Evolutionary conservation across 2,797 vertebrate species (phyloP).

Genomic region (Enteromius treurensis): DNA sequence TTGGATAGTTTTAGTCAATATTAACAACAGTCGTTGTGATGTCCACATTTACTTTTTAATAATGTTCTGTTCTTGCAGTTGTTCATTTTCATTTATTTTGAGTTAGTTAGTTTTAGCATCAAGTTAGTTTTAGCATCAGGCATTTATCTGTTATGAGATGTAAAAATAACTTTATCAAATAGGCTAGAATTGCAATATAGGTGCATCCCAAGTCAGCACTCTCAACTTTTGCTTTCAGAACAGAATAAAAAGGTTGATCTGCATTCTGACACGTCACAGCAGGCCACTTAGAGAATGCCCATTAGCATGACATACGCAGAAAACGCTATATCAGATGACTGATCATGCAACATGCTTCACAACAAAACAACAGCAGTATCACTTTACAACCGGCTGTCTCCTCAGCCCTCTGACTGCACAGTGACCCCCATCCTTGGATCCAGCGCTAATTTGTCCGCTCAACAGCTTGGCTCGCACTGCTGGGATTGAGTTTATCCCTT

Average conservation of each 20-base stretch:
- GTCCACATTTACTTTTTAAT: background rate
- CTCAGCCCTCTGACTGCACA: constrained; percentile 40
- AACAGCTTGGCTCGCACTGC: constrained; percentile 58
- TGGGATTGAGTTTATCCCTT: constrained; percentile 49
- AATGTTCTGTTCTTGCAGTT: background rate
- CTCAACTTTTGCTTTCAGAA: background rate
- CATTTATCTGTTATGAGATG: too few relatives aligned
- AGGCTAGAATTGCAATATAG: background rate
- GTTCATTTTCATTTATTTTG: too few relatives aligned
- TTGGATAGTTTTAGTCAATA: background rate
- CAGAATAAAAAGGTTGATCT: background rate
- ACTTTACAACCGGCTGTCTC: constrained; percentile 11
- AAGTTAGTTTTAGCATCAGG: too few relatives aligned
- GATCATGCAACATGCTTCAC: constrained; percentile 26
- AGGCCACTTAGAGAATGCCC: constrained; percentile 23
- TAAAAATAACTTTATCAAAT: background rate
- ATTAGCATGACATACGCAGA: background rate
- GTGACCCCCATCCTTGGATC: constrained; percentile 54
- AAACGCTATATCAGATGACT: background rate
- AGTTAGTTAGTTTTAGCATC: too few relatives aligned
- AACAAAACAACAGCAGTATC: constrained; percentile 41
- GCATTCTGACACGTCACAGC: constrained; percentile 28
- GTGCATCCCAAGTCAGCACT: background rate
- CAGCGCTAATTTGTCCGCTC: constrained; percentile 57
- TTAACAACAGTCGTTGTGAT: background rate